Conservation (phyloP, 2,113 vertebrate genomes). For the Scortum barcoo region DNA sequence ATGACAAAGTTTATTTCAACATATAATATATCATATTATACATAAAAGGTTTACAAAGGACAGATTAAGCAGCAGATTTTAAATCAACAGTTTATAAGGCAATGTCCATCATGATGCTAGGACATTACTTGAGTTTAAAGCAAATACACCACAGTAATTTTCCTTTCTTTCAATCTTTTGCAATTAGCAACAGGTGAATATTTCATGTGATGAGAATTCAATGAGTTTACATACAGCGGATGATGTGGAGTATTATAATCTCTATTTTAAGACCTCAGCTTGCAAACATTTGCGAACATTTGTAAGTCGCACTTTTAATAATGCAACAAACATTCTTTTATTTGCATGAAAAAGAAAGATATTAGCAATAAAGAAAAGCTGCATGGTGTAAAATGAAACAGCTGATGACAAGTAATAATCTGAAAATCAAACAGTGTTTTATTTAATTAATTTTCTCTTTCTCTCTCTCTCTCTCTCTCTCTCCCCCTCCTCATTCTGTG, state of each 20-base stretch:
- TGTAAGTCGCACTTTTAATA: too few species aligned
- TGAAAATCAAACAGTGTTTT: not conserved
- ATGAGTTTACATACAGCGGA: not conserved
- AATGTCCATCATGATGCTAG: not conserved
- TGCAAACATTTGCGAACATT: too few species aligned
- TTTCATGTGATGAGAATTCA: not conserved
- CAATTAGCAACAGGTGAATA: not conserved
- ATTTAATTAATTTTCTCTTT: not conserved
- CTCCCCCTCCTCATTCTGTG: conserved; percentile 3
- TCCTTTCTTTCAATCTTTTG: not conserved
- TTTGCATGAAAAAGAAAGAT: not conserved
- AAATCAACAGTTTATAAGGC: not conserved
- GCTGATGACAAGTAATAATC: not conserved
- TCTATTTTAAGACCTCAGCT: not conserved
- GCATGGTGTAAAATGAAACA: not conserved
- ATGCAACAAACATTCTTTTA: not conserved
- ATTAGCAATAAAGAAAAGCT: not conserved
- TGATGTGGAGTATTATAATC: too few species aligned
- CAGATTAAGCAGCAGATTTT: not conserved
- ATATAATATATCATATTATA: not conserved
- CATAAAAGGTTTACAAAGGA: not conserved
- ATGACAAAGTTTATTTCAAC: too few species aligned
- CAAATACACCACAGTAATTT: not conserved
- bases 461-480: conserved; percentile 34
- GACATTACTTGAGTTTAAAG: not conserved